Conservation (phyloP, 2,888 invertebrate genomes). For the Lepetodrilus schrolli region DNA sequence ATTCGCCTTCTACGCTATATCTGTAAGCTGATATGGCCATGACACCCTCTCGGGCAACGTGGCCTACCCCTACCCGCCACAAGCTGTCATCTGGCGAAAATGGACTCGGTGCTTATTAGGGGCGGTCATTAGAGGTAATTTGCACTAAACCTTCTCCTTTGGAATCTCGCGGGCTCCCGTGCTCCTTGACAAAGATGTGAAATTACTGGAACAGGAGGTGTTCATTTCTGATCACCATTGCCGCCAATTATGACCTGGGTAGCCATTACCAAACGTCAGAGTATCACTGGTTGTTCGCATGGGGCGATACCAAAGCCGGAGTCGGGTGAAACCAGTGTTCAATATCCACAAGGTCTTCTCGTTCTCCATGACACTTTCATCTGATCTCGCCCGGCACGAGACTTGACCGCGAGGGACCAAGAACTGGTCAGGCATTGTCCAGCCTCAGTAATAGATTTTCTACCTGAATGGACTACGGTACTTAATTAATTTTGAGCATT, state of each 20-base stretch:
- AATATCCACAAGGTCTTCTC: no score
- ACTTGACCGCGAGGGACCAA: constrained; percentile 29
- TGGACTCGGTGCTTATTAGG: neutral
- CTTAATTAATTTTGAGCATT: constrained; percentile 37
- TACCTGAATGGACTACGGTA: constrained; percentile 28
- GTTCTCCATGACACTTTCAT: no score
- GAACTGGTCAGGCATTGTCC: constrained; percentile 25
- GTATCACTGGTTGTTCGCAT: constrained; percentile 5
- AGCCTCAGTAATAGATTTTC: constrained; percentile 30
- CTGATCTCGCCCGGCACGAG: constrained; percentile 25
- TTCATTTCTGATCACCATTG: neutral
- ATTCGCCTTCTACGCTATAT: no score
- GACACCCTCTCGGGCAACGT: neutral
- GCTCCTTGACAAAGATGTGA: neutral
- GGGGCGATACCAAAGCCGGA: neutral
- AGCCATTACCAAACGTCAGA: neutral
- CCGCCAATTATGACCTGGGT: constrained; percentile 8
- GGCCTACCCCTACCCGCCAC: neutral
- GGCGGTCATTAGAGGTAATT: constrained; percentile 22
- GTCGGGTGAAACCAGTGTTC: constrained; percentile 23
- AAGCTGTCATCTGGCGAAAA: neutral
- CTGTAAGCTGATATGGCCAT: neutral
- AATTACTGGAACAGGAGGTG: neutral
- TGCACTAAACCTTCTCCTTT: constrained; percentile 1
- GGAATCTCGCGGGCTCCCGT: neutral